Evolutionary conservation across 2,113 vertebrate genomes (phyloP), one percentile per base, ranked within the genome.

Genomic region (Empidonax traillii): DNA sequence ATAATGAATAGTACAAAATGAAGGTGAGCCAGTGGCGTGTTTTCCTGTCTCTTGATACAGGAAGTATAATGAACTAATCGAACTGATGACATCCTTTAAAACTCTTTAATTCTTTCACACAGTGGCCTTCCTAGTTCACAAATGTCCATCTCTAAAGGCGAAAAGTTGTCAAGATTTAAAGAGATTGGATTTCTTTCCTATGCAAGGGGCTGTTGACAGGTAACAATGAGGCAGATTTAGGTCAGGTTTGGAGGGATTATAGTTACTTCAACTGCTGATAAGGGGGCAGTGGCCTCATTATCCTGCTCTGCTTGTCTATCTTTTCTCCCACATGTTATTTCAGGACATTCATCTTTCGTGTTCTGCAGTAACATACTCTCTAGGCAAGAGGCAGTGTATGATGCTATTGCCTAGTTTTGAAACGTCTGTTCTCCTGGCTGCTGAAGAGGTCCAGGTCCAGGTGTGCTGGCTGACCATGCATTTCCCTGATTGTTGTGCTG

Each of bases 261-360:
- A 37, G 37, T 73, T 73, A 55, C 7, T 77, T 68, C 31, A 61
- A 7, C 12, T 80, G 20, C 30, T 27, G 6, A 21, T 20, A 27
- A 47, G 28, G 8, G 13, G 7, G 13, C 15, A 76, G 8, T 0
- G 3, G 18, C 61, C 15, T 77, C 27, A 5, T 72, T 66, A 41
- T 39, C 44, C 20, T 77, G 33, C 15, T 53, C 15, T 68, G n/a
- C 15, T 35, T 0, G 0, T 7, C 25, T 89, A 9, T 28, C 19
- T 56, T 51, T 81, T 82, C 12, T 73, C 28, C 33, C 41, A 55
- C 27, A 16, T 47, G 4, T 59, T 55, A 33, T 37, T 76, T 76
- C 27, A 59, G 66, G 76, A 43, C 41, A 17, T 31, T 30, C 1
- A 31, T 59, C 25, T 71, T 59, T 8, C 3, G 3, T 52, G 27